Conservation (phyloP, 2,888 invertebrate genomes). For the Muschampia plurimacula region DNA sequence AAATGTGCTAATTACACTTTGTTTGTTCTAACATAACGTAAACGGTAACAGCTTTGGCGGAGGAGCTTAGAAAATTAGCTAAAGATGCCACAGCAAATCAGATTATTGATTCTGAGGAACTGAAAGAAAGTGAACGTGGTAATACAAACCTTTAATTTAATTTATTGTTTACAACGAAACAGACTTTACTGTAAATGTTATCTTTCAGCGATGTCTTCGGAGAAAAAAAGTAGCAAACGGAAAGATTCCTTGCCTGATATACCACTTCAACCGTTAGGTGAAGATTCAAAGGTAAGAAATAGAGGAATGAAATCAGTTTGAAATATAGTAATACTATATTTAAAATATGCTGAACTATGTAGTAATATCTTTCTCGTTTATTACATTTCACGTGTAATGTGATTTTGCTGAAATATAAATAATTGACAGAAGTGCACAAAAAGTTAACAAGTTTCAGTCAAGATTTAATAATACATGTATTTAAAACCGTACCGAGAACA, state of each 20-base stretch:
- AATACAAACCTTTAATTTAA: background rate
- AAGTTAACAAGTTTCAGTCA: too few species aligned
- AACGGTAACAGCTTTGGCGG: conserved; percentile 55
- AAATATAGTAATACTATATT: background rate
- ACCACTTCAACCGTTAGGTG: conserved; percentile 53
- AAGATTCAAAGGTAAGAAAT: conserved; percentile 55
- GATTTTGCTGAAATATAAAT: too few species aligned
- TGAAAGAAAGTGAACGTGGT: conserved; percentile 57
- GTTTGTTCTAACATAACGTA: background rate
- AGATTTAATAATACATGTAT: too few species aligned
- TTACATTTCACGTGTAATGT: too few species aligned
- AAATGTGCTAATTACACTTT: background rate
- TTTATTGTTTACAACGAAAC: background rate
- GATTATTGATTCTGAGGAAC: conserved; percentile 51
- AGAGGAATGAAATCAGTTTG: too few species aligned
- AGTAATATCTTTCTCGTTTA: too few species aligned
- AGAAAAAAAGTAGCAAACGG: conserved; percentile 57
- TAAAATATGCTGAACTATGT: background rate
- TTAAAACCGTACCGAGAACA: too few species aligned
- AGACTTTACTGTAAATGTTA: conserved; percentile 6
- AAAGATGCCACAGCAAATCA: conserved; percentile 46
- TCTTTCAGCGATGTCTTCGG: conserved; percentile 56
- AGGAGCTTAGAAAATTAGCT: conserved; percentile 58
- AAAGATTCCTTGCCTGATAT: conserved; percentile 60
- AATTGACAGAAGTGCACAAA: too few species aligned